Conservation (phyloP, 1,140 invertebrate genomes). For the Sipha flava region DNA sequence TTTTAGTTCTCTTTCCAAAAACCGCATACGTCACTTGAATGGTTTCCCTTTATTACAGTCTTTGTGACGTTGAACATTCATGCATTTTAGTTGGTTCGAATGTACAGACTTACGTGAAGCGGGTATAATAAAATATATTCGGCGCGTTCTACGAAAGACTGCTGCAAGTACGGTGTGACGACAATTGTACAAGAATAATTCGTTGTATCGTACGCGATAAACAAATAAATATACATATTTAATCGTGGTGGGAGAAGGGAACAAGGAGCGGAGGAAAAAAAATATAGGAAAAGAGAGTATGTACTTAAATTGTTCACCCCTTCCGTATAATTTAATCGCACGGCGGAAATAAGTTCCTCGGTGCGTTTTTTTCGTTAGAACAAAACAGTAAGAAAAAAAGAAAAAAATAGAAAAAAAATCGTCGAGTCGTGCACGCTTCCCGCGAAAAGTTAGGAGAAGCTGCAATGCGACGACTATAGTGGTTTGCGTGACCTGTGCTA, state of each 20-base stretch:
- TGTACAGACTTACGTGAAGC: background rate
- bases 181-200: background rate
- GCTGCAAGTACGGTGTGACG: too few relatives aligned
- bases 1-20: background rate
- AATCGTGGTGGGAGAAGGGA: too few relatives aligned
- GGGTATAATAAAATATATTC: background rate
- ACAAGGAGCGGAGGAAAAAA: background rate
- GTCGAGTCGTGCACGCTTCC: background rate
- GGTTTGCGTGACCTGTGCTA: background rate
- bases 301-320: background rate
- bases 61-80: background rate
- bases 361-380: background rate
- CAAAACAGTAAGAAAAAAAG: background rate
- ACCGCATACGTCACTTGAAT: background rate
- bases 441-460: slow-evolving; percentile 10
- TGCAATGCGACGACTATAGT: slow-evolving; percentile 16
- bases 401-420: background rate
- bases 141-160: background rate
- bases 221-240: too few relatives aligned
- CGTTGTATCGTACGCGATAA: background rate
- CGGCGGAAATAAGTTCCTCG: background rate
- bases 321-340: background rate
- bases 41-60: background rate
- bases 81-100: background rate
- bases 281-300: background rate